Base-by-base conservation (phyloP, 2,797 vertebrate genomes). In the Sebastes alutus region DNA sequence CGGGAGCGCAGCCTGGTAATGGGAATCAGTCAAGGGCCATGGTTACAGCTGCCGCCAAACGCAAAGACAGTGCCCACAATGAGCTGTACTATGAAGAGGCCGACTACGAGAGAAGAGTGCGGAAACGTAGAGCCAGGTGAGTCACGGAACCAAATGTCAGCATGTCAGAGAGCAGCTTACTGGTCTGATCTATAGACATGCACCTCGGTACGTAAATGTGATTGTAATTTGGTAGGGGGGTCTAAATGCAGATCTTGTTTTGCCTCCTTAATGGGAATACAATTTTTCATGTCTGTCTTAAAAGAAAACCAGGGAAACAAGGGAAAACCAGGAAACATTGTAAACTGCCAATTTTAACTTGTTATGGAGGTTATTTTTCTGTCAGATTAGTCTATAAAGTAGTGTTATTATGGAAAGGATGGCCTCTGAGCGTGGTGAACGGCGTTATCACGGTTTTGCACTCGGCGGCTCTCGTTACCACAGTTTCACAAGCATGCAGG, bases 61-160 rank as follows among this genome's bases (percentile, higher is more conserved):
- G 96, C 85, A 96, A 97, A 89, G 98, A 99, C 92, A 96, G 95
- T 4, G 96, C 97, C 27, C 98, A 99, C 94, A 99, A 97, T 0
- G 98, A 99, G 91, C 88, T 99, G 71, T 99, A 99, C 92, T 99
- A 99, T 0, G 98, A 99, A 78, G 98, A 99, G 93, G 97, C 97
- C 0, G 99, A 99, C 77, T 97, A 98, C 0, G 98, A 99, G 30
- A 96, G 98, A 62, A 95, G 97, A 29, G 97, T 99, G 4, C 97
- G 94, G 56, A 99, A 99, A 86, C 97, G 99, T 20, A 96, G 94
- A 62, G 97, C 99, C 1, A 97, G 98, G 98, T 99, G 82, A 90
- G 88, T 29, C 55, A 25, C 1, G 0, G 46, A 13, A 54, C 5
- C 2, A n/a, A 46, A 42, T 60, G 29, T 6, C n/a, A 32, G n/a